Conservation (phyloP, 2,888 invertebrate species). For the Choristoneura rosaceana region DNA sequence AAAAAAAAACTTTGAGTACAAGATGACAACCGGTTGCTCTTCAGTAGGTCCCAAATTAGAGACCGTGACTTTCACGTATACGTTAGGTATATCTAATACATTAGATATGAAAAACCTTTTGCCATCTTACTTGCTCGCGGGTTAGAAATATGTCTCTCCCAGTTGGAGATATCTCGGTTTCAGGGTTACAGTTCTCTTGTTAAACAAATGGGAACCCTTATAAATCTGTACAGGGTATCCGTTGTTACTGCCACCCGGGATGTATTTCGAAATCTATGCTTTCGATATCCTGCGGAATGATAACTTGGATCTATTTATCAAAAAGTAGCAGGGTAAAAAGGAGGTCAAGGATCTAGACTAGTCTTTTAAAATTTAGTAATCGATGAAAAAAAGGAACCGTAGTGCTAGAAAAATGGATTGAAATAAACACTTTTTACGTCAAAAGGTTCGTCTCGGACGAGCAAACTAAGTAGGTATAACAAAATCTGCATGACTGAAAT, state of each 20-base stretch:
- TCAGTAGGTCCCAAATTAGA: no score
- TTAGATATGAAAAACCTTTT: neutral
- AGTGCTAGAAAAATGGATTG: no score
- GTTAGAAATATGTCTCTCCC: conserved; percentile 3
- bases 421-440: no score
- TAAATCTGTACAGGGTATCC: conserved; percentile 1
- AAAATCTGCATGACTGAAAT: no score
- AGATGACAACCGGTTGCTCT: no score
- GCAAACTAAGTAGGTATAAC: no score
- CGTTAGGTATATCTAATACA: no score
- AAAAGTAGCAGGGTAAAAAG: neutral
- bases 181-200: neutral
- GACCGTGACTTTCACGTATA: neutral
- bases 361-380: no score
- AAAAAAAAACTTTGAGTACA: no score
- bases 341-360: no score
- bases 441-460: no score
- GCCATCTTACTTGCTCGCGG: neutral
- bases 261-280: neutral
- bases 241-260: neutral
- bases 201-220: conserved; percentile 15
- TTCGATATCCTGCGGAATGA: neutral
- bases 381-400: no score
- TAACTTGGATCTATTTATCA: neutral
- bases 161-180: neutral